A percentile compares a stretch with the other conserved stretches of the same genome.
Conservation (phyloP, 2,797 vertebrate genomes). For the Macroramphosus scolopax region DNA sequence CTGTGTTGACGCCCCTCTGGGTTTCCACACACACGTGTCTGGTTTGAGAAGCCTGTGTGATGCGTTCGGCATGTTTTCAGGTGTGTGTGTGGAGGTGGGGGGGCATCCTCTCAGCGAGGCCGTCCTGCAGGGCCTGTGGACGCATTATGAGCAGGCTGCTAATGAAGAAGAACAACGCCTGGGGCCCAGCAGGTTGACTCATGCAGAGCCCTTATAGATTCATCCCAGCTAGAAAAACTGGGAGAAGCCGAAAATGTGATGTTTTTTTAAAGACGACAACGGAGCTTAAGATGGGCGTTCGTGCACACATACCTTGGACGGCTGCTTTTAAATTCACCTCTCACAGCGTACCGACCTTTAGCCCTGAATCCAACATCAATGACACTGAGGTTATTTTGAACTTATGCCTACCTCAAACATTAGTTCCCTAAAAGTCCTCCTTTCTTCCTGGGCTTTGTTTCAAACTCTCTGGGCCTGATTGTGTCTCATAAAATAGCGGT, state of each 20-base stretch:
- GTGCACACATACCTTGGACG: neutral
- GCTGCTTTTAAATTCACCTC: too few relatives aligned
- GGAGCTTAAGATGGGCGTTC: neutral
- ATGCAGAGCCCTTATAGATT: conserved; percentile 10
- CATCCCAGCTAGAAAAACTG: conserved; percentile 4
- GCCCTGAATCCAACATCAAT: too few relatives aligned
- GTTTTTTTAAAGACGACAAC: neutral
- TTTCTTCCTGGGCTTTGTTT: too few relatives aligned
- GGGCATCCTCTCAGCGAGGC: conserved; percentile 4
- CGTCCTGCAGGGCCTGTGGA: conserved; percentile 20
- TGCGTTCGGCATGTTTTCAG: conserved; percentile 23
- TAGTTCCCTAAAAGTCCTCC: too few relatives aligned
- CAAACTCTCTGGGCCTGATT: too few relatives aligned
- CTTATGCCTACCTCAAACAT: too few relatives aligned
- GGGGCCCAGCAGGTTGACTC: conserved; percentile 35
- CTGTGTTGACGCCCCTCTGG: conserved; percentile 34
- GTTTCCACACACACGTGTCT: conserved; percentile 7
- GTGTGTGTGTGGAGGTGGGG: conserved; percentile 5
- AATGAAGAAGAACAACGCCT: conserved; percentile 28
- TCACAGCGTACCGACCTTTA: too few relatives aligned
- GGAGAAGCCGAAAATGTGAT: conserved; percentile 1
- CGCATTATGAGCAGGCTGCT: conserved; percentile 31
- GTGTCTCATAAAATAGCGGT: too few relatives aligned
- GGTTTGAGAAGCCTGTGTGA: conserved; percentile 12
- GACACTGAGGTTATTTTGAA: too few relatives aligned